phyloP scores from a whole-genome alignment of 2,113 vertebrate genomes.

The Gopherus evgoodei region DNA sequence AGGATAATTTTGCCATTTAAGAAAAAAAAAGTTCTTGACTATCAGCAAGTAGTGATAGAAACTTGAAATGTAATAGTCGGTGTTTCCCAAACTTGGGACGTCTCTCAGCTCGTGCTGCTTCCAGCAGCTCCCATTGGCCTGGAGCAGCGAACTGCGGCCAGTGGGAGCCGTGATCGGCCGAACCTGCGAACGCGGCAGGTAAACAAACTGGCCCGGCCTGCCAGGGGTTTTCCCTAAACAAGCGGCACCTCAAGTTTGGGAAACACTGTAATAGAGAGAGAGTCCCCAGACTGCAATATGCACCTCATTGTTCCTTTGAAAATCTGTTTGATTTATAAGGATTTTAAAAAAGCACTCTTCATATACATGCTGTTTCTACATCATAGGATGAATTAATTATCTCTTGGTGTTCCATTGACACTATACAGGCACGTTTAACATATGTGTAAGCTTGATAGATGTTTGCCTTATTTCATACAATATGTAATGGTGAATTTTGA shows the following conservation, averaged over 20 bases:
- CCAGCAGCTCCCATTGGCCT: too few species aligned
- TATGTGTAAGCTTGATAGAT: not conserved
- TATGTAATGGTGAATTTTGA: constrained; percentile 57
- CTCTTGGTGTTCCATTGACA: constrained; percentile 20
- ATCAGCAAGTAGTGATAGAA: constrained; percentile 28
- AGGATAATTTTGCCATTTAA: not conserved
- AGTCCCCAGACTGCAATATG: constrained; percentile 50
- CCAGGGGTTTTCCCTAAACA: too few species aligned
- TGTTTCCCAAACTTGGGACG: too few species aligned
- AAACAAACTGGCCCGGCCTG: too few species aligned
- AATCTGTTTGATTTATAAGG: constrained; percentile 61
- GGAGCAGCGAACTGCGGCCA: too few species aligned
- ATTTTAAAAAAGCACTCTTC: constrained; percentile 39
- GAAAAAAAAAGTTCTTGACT: not conserved
- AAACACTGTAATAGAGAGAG: not conserved
- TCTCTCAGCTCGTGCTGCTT: too few species aligned
- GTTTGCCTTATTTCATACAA: constrained; percentile 38
- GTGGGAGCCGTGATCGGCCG: too few species aligned
- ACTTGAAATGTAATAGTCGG: constrained; percentile 24
- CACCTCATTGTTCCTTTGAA: constrained; percentile 55
- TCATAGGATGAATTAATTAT: not conserved
- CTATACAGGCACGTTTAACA: not conserved
- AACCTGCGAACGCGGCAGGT: too few species aligned
- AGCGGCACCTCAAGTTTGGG: too few species aligned
- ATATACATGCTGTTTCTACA: constrained; percentile 63